phyloP scores from a whole-genome alignment of 2,113 vertebrate species.

The Oryzias woworae region DNA sequence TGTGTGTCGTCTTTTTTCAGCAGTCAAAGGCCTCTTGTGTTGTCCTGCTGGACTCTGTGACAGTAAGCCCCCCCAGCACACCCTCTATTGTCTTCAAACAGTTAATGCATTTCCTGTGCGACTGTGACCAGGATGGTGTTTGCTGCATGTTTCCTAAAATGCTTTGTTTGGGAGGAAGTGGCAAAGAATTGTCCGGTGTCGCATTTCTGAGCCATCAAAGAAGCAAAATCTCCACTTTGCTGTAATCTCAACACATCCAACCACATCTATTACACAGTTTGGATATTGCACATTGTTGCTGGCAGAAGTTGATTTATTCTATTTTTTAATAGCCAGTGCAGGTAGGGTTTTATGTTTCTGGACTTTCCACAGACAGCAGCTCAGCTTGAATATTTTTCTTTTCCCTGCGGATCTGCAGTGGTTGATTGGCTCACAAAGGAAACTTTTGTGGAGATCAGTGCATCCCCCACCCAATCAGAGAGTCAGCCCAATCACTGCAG shows the following conservation, averaged over 20 bases:
- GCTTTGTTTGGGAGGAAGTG: slow-evolving; percentile 73
- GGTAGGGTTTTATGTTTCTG: slow-evolving; percentile 39
- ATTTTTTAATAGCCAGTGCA: slow-evolving; percentile 32
- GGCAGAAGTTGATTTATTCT: slow-evolving; percentile 25
- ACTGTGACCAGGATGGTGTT: slow-evolving; percentile 51
- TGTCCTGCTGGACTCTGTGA: slow-evolving; percentile 44
- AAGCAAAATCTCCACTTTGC: slow-evolving; percentile 11
- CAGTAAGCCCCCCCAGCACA: slow-evolving; percentile 59
- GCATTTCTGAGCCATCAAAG: slow-evolving; percentile 23
- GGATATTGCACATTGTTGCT: slow-evolving; percentile 15
- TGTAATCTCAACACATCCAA: slow-evolving; percentile 6
- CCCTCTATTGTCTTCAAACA: slow-evolving; percentile 68
- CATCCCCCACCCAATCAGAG: slow-evolving; percentile 29
- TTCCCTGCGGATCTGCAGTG: slow-evolving; percentile 27
- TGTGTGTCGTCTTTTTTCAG: slow-evolving; percentile 41
- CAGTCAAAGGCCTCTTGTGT: slow-evolving; percentile 45
- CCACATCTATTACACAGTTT: slow-evolving; percentile 1
- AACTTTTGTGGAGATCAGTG: slow-evolving; percentile 66
- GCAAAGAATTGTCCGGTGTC: slow-evolving; percentile 51
- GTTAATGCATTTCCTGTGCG: slow-evolving; percentile 71
- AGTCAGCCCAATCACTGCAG: slow-evolving; percentile 16
- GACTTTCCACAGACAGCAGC: slow-evolving; percentile 35
- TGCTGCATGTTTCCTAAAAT: slow-evolving; percentile 68
- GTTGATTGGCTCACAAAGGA: slow-evolving; percentile 65
- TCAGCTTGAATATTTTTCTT: slow-evolving; percentile 46